Evolutionary conservation across 2,113 vertebrate genomes (phyloP).

Genomic region (Murina feae): DNA sequence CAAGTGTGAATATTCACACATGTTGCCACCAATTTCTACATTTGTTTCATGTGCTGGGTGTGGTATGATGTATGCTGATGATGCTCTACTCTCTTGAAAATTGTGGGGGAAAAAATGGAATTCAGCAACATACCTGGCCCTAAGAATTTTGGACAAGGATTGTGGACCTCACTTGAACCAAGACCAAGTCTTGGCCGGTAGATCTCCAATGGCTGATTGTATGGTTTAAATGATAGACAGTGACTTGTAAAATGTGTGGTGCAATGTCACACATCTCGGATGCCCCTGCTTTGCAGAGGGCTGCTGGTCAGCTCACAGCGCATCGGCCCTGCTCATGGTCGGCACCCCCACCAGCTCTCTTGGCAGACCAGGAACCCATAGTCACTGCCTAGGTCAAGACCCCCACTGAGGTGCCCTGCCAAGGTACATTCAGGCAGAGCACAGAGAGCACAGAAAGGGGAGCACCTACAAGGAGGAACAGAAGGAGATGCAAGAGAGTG

Average conservation of each 20-base stretch:
- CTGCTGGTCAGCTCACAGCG: background rate
- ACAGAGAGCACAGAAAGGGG: background rate
- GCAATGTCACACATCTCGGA: accelerated
- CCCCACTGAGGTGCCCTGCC: background rate
- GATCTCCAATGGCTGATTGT: background rate
- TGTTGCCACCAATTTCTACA: background rate
- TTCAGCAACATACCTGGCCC: background rate
- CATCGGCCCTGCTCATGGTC: background rate
- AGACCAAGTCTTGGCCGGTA: background rate
- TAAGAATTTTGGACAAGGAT: background rate
- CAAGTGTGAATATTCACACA: background rate
- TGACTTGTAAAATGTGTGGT: background rate
- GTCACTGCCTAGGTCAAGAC: background rate
- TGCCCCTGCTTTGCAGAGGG: background rate
- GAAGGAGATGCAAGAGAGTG: background rate
- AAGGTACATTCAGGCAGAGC: background rate
- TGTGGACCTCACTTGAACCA: background rate
- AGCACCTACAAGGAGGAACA: background rate
- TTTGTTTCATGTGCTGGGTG: background rate
- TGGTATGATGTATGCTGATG: background rate
- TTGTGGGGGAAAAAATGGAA: background rate
- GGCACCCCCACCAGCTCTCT: background rate
- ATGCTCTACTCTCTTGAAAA: background rate
- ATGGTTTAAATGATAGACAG: background rate
- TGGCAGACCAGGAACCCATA: background rate